Evolutionary conservation across 1,140 invertebrate genomes (phyloP), one percentile per base, ranked within the genome.

Genomic region (Dinoponera quadriceps): DNA sequence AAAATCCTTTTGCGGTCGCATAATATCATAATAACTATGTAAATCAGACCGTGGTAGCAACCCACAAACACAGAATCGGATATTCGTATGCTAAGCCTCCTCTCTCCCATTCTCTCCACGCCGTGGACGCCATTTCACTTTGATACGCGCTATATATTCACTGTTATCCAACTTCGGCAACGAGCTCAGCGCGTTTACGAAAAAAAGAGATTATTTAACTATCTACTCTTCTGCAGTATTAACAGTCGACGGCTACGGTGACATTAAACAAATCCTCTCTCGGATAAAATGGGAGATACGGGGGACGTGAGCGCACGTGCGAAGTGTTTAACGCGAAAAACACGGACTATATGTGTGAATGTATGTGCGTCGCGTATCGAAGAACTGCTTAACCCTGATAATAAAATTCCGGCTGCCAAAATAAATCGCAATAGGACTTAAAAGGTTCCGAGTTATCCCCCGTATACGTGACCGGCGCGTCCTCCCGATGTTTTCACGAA

Each of bases 11-110:
- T 85, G 86, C 85, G 84, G 85, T 81, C 86, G 92, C 86, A 93
- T 93, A 93, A 93, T 93, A 92, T 90, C 91, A 92, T 91, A 91
- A 93, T 93, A 93, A 92, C 91, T 93, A 93, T 93, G 92, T 91
- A 93, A 93, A 93, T 93, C 88, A 88, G 83, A 59, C 33, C 73
- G 55, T 63, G 83, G 85, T 87, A 87, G 85, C 88, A 88, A 87
- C 74, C 75, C 84, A 73, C 91, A 91, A 91, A 91, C 89, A 89
- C 87, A 88, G 88, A 90, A 91, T 91, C 89, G 85, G 83, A 84
- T 86, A 92, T 92, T 92, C 90, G 87, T 92, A 93, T 92, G 91
- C 90, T 91, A 92, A 92, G 82, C 89, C 77, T 85, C 85, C 75
- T 65, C 89, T 73, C 87, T 62, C 77, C 85, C 57, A 60, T 73